These are phyloP conservation scores for Stictocephala bisonia DNA, from an alignment of 2,888 invertebrate genomes.

Conservation along the genomic window DNA sequence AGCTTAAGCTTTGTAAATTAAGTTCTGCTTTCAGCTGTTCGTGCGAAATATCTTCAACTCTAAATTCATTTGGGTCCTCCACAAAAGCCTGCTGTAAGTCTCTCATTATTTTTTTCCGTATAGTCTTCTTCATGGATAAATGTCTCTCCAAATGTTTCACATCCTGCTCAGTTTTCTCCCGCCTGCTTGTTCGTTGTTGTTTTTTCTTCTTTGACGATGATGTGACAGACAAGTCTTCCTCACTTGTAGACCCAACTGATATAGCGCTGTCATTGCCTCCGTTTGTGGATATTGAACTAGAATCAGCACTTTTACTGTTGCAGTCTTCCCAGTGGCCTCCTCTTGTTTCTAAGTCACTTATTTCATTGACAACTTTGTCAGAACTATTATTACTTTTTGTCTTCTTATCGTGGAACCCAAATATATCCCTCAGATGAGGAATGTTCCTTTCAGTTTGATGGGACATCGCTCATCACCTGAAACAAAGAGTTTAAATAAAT, in stretches of 20 bases:
- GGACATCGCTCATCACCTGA: constrained; percentile 36
- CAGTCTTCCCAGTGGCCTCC: constrained; percentile 26
- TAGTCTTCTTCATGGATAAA: constrained; percentile 88
- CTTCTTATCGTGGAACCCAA: constrained; percentile 68
- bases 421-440: constrained; percentile 81
- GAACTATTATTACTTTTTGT: constrained; percentile 24
- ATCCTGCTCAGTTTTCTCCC: constrained; percentile 74
- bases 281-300: constrained; percentile 63
- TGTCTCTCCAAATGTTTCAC: constrained; percentile 82
- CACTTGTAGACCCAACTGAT: constrained; percentile 65
- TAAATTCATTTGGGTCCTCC: constrained; percentile 78
- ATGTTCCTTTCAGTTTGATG: constrained; percentile 76
- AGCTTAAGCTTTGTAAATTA: constrained; percentile 75
- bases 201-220: constrained; percentile 55
- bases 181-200: constrained; percentile 70
- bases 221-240: constrained; percentile 62
- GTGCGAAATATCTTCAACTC: constrained; percentile 73
- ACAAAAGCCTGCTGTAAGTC: constrained; percentile 82
- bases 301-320: constrained; percentile 56
- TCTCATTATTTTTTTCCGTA: constrained; percentile 86
- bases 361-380: constrained; percentile 4
- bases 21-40: constrained; percentile 76
- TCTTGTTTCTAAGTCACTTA: constrained; percentile 17
- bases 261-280: constrained; percentile 65
- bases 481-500: too few species aligned